phyloP scores from a whole-genome alignment of 2,113 vertebrate species.

The Neogale vison region DNA sequence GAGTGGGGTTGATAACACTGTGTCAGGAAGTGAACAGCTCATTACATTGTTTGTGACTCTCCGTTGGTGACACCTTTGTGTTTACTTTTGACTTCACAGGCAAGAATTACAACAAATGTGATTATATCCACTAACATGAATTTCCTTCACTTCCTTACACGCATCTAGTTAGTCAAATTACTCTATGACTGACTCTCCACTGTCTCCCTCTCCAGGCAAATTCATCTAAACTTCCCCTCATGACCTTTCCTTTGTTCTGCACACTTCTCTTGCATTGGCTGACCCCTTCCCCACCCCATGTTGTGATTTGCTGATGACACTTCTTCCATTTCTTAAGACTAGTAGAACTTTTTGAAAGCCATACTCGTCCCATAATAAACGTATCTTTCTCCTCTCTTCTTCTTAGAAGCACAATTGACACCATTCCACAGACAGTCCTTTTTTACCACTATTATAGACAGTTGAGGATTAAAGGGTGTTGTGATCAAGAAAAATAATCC shows the following conservation, averaged over 20 bases:
- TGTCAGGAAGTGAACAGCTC: background rate
- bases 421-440: background rate
- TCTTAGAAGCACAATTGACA: background rate
- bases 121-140: background rate
- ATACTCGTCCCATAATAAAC: background rate
- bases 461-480: background rate
- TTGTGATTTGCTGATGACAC: background rate
- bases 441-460: background rate
- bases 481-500: background rate
- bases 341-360: background rate
- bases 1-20: background rate
- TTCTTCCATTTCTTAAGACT: background rate
- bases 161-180: background rate
- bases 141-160: background rate
- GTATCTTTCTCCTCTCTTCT: background rate
- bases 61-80: background rate
- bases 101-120: background rate
- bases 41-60: background rate
- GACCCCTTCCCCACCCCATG: rapidly evolving
- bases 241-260: background rate
- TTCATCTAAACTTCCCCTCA: background rate
- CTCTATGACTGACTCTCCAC: background rate
- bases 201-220: background rate
- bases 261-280: background rate
- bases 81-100: background rate